These are phyloP conservation scores for Cerastis rubricosa DNA, from an alignment of 2,888 invertebrate genomes.

Conservation along the genomic window DNA sequence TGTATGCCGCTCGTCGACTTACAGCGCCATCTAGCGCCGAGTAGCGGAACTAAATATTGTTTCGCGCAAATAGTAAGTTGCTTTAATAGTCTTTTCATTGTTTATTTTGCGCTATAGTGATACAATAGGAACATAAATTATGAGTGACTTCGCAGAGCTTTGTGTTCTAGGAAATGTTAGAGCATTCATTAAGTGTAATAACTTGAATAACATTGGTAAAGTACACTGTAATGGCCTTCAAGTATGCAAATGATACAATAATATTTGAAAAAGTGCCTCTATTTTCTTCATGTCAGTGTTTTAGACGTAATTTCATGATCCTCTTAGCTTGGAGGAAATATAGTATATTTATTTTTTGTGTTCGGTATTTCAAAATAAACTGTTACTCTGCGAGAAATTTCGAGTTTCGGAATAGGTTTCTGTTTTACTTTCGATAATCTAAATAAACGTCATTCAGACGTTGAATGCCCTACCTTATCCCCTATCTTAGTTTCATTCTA, in stretches of 20 bases:
- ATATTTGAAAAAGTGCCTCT: conserved; percentile 43
- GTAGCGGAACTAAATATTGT: conserved; percentile 54
- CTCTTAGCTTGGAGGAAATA: conserved; percentile 9
- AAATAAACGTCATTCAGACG: background rate
- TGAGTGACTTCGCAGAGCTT: conserved; percentile 47
- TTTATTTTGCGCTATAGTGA: conserved; percentile 56
- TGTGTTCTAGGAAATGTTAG: conserved; percentile 46
- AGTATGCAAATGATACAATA: conserved; percentile 55
- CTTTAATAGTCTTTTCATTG: conserved; percentile 37
- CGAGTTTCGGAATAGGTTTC: conserved; percentile 9
- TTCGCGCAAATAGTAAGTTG: conserved; percentile 6
- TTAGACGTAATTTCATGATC: conserved; percentile 39
- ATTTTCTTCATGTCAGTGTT: conserved; percentile 26
- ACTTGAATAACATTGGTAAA: conserved; percentile 49
- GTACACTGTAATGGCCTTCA: conserved; percentile 34
- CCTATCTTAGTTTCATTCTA: conserved; percentile 8
- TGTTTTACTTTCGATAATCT: conserved; percentile 5
- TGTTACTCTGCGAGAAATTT: conserved; percentile 16
- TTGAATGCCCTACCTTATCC: background rate
- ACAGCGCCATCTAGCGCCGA: conserved; percentile 64
- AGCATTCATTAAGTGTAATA: conserved; percentile 53
- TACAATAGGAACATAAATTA: conserved; percentile 60
- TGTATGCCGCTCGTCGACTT: conserved; percentile 12
- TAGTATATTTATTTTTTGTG: background rate
- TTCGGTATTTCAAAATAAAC: conserved; percentile 17